phyloP scores from a whole-genome alignment of 1,140 invertebrate species.

The Scaptomyza hsui region DNA sequence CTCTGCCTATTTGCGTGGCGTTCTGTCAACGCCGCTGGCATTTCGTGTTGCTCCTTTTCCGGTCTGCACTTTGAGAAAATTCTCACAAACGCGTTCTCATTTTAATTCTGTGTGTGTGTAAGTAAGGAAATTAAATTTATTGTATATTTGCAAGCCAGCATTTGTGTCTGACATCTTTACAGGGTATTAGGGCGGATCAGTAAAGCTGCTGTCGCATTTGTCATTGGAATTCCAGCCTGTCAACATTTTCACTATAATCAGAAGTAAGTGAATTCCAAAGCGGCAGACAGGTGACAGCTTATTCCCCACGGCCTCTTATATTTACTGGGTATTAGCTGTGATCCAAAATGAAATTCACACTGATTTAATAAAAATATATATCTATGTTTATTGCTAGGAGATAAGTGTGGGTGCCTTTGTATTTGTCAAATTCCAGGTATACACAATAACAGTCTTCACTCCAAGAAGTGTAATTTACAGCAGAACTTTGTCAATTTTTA shows the following conservation, averaged over 20 bases:
- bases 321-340: not conserved
- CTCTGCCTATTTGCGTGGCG: conserved; percentile 50
- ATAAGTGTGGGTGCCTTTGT: not conserved
- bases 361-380: conserved; percentile 2
- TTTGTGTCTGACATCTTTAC: not conserved
- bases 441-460: not conserved
- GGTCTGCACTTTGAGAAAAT: conserved; percentile 66
- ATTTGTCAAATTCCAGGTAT: too few species aligned
- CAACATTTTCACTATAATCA: too few species aligned
- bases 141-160: not conserved
- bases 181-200: not conserved
- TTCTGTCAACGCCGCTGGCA: conserved; percentile 59
- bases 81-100: conserved; percentile 1
- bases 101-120: not conserved
- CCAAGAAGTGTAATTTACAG: not conserved
- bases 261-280: too few species aligned
- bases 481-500: not conserved
- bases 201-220: not conserved
- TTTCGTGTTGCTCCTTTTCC: conserved; percentile 55
- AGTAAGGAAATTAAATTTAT: not conserved
- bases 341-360: not conserved
- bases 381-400: not conserved
- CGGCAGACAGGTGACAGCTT: not conserved
- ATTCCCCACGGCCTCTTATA: not conserved
- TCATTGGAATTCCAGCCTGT: not conserved